Evolutionary conservation across 2,888 invertebrate species (phyloP), one percentile per base, ranked within the genome.

Genomic region (Cheilosia vernalis): DNA sequence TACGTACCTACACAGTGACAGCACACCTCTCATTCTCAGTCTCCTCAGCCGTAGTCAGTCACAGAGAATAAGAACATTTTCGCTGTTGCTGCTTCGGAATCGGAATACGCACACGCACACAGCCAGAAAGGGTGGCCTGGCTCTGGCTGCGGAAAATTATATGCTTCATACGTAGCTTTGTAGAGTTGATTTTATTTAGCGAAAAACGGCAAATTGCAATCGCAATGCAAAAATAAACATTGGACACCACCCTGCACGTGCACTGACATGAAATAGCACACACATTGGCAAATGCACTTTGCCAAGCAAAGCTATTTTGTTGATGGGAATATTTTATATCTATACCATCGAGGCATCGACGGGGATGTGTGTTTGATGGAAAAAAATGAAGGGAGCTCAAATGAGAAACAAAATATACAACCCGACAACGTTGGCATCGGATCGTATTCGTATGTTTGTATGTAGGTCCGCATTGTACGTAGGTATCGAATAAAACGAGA

Each of bases 171-270:
- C 6, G 21, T 51, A 27, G 6, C 51, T 44, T 58, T 79, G 67
- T 67, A 63, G 7, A 63, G 5, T 60, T 53, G n/a, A 56, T 56
- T 67, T 81, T 72, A 81, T 77, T 77, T 72, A 27, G 64, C 60
- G 55, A 67, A 80, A 76, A 81, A 79, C 61, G 72, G 77, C 85
- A 81, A 81, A 81, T 76, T 85, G 85, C 85, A 67, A 85, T 77
- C 80, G 72, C 85, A 85, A 85, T 66, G 70, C 85, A 76, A 85
- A 85, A 85, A 85, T 81, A 85, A 81, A 81, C 81, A 66, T 80
- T 60, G 64, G 76, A 76, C 74, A 66, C 44, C 72, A 47, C 72
- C 63, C 79, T 53, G 60, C 37, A 72, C 63, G 73, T 53, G 60
- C 37, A 72, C 69, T 49, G 60, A 47, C 24, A 51, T 4, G 21